Conservation (phyloP, 2,888 invertebrate genomes). For the Anodontia alba region DNA sequence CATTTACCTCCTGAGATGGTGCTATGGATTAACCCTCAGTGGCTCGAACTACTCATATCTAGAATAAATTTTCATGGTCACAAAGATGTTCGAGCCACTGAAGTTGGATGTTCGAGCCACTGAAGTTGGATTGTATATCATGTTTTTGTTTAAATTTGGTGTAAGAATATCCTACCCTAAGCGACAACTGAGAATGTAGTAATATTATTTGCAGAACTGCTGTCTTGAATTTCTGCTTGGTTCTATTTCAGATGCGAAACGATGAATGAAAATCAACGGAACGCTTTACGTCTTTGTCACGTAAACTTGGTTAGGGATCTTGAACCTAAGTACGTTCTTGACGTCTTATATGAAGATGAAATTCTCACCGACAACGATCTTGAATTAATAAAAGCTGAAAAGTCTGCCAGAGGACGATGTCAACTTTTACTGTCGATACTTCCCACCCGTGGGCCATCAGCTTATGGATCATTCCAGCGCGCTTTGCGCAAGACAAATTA, state of each 20-base stretch:
- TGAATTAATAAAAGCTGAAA: slow-evolving; percentile 47
- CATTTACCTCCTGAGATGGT: too few species aligned
- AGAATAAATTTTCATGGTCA: too few species aligned
- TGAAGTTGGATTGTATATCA: too few species aligned
- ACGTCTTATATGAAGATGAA: slow-evolving; percentile 54
- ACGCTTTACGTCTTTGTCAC: slow-evolving; percentile 35
- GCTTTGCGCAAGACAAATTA: slow-evolving; percentile 42
- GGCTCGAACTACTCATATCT: too few species aligned
- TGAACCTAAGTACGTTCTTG: slow-evolving; percentile 56
- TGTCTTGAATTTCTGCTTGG: too few species aligned
- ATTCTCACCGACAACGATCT: slow-evolving; percentile 63
- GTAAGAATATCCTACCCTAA: too few species aligned
- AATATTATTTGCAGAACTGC: too few species aligned
- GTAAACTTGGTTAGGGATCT: slow-evolving; percentile 51
- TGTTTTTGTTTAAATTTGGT: too few species aligned
- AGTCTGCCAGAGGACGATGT: slow-evolving; percentile 53
- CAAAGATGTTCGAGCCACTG: too few species aligned
- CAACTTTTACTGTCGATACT: slow-evolving; percentile 51
- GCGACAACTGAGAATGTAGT: too few species aligned
- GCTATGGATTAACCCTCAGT: too few species aligned
- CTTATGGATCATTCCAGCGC: slow-evolving; percentile 59
- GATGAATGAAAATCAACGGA: slow-evolving; percentile 48
- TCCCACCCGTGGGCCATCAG: slow-evolving; percentile 56
- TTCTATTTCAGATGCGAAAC: background rate
- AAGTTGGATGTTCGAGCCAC: too few species aligned